Base-by-base conservation (phyloP, 2,888 invertebrate genomes). In the Microchrysa polita region DNA sequence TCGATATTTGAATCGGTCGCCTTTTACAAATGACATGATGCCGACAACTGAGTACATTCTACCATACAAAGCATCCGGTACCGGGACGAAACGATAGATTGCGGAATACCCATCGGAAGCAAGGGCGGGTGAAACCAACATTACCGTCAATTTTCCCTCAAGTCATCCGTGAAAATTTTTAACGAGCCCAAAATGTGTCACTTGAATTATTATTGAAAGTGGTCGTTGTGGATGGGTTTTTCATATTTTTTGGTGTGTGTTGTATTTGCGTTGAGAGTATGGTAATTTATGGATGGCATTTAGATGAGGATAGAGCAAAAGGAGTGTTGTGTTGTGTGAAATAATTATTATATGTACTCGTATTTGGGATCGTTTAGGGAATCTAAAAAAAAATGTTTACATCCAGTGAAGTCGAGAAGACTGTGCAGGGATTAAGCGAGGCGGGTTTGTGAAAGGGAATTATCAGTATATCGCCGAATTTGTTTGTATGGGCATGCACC, bases 141-240 rank as follows among this genome's bases (percentile, higher is more conserved):
- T 48, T 65, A 65, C 48, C 67, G 55, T 53, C 67, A 67, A 55
- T 67, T 55, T 55, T 16, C 52, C 55, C 57, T 40, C 55, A 69
- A 55, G 40, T 69, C 69, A 57, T 40, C 55, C 69, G 69, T 69
- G 69, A 69, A 69, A 20, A 69, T 69, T 69, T 69, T 52, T 44
- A 69, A 53, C 53, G 27, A 57, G 44, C 52, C 52, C n/a, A 65
- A 67, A 69, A 69, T 69, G 55, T 69, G 55, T 67, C 67, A 63
- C 59, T n/a, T 9, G 9, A 23, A 59, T 59, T 59, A 14, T 57
- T 18, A 57, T 10, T 18, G 55, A 48, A 48, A 48, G 48, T 48
- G 16, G 48, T 48, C 2, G 12, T n/a, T 2, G 48, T 34, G 27
- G 27, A 34, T 34, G 27, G 27, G 27, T 34, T 34, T 34, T 34